Percentiles rank a stretch among this genome's conserved stretches.
These are phyloP conservation scores for Lamellibrachia columna DNA, from an alignment of 2,888 invertebrate species.

Conservation along the genomic window DNA sequence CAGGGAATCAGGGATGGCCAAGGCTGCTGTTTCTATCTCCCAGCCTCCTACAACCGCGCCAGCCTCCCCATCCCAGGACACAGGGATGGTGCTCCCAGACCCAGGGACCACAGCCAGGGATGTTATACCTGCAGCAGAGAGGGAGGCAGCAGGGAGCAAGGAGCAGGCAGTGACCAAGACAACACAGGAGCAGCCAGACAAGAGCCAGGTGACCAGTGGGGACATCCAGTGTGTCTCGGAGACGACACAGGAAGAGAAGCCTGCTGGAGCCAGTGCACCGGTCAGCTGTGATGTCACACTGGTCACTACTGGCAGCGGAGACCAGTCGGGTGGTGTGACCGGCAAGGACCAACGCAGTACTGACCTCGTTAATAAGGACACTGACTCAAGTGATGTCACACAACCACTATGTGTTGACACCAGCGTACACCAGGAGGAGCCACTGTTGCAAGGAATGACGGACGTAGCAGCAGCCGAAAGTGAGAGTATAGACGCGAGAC, in stretches of 20 bases:
- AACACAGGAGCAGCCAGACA: background rate
- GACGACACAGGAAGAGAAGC: constrained; percentile 72
- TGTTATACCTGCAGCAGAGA: background rate
- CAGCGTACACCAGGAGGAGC: background rate
- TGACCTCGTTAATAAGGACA: background rate
- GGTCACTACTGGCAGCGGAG: background rate
- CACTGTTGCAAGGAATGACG: background rate
- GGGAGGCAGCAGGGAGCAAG: background rate
- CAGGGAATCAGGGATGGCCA: constrained; percentile 40
- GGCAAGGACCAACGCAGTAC: background rate
- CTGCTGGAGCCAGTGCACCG: background rate
- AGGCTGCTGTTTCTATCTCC: constrained; percentile 69
- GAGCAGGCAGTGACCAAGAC: constrained; percentile 64
- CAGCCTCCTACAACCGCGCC: constrained; percentile 76
- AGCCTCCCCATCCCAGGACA: constrained; percentile 58
- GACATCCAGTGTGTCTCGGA: background rate
- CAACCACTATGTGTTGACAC: background rate
- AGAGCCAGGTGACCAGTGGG: background rate
- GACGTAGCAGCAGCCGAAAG: background rate
- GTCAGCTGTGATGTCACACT: background rate
- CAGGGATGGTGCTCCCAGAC: background rate
- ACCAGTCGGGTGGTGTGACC: background rate
- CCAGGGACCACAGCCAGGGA: background rate
- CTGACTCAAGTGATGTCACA: constrained; percentile 17
- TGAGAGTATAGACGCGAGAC: background rate